Evolutionary conservation across 2,797 vertebrate species (phyloP).

Genomic region (Hylomyscus alleni): DNA sequence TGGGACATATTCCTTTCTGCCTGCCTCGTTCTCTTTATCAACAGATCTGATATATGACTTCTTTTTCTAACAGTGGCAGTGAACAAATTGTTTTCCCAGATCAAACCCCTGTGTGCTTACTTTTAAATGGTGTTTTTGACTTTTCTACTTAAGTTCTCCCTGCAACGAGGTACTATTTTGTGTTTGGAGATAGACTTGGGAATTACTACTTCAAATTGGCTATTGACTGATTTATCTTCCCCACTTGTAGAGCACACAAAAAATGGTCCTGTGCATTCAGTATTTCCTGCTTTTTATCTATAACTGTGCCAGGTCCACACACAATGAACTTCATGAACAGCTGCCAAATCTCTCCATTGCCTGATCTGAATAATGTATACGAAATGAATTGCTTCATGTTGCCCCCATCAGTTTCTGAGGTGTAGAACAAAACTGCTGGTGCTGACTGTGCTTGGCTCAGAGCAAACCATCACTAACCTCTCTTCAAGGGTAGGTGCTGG

Average conservation of each 20-base stretch:
- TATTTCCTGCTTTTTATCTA: neutral
- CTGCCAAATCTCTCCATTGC: no score
- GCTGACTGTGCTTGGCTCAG: neutral
- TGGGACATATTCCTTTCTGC: neutral
- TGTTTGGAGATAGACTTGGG: neutral
- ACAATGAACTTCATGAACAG: neutral
- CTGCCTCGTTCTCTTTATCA: neutral
- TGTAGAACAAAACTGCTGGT: neutral
- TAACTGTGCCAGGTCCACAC: neutral
- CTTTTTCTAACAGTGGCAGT: neutral
- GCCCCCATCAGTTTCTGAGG: neutral
- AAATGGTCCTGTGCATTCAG: neutral
- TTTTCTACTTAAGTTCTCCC: neutral
- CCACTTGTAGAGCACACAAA: neutral
- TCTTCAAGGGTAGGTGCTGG: neutral
- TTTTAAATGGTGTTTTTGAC: neutral
- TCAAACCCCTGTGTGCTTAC: neutral
- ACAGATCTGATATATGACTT: neutral
- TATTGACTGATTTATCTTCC: neutral
- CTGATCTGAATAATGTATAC: neutral
- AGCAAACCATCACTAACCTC: neutral
- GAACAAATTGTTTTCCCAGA: slow-evolving; percentile 14
- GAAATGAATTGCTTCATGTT: no score
- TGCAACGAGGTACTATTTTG: neutral
- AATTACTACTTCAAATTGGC: neutral